phyloP scores from a whole-genome alignment of 2,797 vertebrate species.

The Peromyscus eremicus region DNA sequence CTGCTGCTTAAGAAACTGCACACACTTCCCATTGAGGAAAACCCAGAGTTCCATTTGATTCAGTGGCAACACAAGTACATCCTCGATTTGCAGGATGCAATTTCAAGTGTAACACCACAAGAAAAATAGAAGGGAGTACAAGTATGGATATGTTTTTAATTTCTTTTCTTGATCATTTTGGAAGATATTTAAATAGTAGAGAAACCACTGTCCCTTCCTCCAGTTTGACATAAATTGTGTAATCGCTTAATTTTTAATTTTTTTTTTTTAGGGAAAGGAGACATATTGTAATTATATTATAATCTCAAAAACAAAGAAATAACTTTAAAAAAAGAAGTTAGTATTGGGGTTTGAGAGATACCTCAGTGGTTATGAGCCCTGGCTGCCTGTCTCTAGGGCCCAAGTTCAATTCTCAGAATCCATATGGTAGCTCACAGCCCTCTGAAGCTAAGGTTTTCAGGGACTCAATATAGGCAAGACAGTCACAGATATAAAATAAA shows the following conservation, averaged over 20 bases:
- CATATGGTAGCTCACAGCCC: background rate
- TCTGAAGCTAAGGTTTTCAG: background rate
- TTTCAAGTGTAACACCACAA: background rate
- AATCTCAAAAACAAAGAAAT: background rate
- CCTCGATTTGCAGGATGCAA: background rate
- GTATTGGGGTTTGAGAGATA: background rate
- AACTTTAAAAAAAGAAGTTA: background rate
- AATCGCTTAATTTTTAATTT: background rate
- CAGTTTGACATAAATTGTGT: background rate
- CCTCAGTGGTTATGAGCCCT: background rate
- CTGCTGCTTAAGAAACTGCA: background rate
- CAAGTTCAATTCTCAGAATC: background rate
- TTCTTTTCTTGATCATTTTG: background rate
- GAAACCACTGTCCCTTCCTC: background rate
- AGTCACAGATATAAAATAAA: background rate
- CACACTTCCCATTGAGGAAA: background rate
- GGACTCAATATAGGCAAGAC: background rate
- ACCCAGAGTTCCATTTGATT: background rate
- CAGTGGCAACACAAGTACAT: background rate
- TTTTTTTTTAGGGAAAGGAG: background rate
- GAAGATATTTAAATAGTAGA: background rate
- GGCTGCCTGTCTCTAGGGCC: background rate
- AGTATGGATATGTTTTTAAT: background rate
- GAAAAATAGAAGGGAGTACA: background rate
- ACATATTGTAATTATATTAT: background rate